Conservation (phyloP, 2,888 invertebrate species). For the Hecatera dysodea region DNA sequence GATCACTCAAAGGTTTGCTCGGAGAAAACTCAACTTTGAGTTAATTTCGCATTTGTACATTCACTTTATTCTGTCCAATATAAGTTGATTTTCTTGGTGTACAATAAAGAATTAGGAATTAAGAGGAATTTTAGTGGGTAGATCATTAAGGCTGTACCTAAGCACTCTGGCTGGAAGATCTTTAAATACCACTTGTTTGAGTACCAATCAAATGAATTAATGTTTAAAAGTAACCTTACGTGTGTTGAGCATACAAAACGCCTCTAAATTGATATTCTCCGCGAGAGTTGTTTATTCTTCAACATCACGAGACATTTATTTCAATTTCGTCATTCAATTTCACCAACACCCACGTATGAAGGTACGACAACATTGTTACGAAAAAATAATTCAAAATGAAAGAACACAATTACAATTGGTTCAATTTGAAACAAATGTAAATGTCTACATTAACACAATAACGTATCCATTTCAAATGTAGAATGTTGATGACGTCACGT, state of each 20-base stretch:
- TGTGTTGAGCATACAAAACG: background rate
- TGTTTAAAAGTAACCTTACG: background rate
- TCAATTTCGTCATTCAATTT: slow-evolving; percentile 26
- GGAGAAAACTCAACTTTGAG: too few relatives aligned
- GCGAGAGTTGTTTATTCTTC: slow-evolving; percentile 36
- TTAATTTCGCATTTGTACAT: too few relatives aligned
- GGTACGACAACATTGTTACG: background rate
- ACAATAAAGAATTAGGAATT: too few relatives aligned
- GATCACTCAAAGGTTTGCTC: too few relatives aligned
- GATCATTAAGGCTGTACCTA: background rate
- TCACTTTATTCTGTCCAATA: too few relatives aligned
- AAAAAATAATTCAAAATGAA: slow-evolving; percentile 16
- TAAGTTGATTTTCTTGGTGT: too few relatives aligned
- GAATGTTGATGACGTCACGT: slow-evolving; percentile 56
- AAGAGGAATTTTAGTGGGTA: slow-evolving; percentile 6
- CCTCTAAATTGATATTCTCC: slow-evolving; percentile 17
- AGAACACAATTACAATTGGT: slow-evolving; percentile 29
- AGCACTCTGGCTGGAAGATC: background rate
- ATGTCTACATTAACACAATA: slow-evolving; percentile 37
- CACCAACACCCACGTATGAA: slow-evolving; percentile 13
- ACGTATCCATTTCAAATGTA: slow-evolving; percentile 56
- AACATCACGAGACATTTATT: slow-evolving; percentile 18
- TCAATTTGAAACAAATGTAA: slow-evolving; percentile 49
- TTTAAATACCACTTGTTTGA: background rate
- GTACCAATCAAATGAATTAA: slow-evolving; percentile 5